Conservation (phyloP, 2,888 invertebrate species). For the Conchocele bisecta region DNA sequence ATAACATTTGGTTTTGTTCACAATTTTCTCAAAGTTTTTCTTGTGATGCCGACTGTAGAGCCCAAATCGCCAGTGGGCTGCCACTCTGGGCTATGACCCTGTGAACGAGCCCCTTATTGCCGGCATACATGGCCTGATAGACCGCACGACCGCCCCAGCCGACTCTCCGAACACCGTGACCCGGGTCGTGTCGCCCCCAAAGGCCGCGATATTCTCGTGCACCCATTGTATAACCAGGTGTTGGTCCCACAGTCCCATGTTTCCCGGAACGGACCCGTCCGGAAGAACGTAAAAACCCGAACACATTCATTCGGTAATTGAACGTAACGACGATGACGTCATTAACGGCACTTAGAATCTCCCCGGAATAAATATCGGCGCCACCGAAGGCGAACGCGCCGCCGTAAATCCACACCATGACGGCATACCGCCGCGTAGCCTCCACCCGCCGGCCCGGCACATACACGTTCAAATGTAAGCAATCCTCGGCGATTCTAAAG, state of each 20-base stretch:
- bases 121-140: slow-evolving; percentile 65
- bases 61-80: slow-evolving; percentile 36
- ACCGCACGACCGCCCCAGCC: slow-evolving; percentile 67
- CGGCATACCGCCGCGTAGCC: too few relatives aligned
- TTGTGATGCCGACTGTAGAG: slow-evolving; percentile 46
- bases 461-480: too few relatives aligned
- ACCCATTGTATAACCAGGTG: slow-evolving; percentile 96
- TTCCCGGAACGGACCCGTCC: slow-evolving; percentile 87
- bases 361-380: slow-evolving; percentile 84
- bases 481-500: too few relatives aligned
- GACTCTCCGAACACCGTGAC: slow-evolving; percentile 75
- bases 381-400: slow-evolving; percentile 97
- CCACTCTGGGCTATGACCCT: slow-evolving; percentile 70
- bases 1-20: slow-evolving; percentile 49
- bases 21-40: slow-evolving; percentile 88
- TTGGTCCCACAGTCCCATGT: slow-evolving; percentile 95
- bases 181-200: slow-evolving; percentile 67
- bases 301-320: slow-evolving; percentile 95
- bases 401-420: slow-evolving; percentile 96
- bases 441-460: too few relatives aligned
- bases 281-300: slow-evolving; percentile 90
- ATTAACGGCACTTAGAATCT: slow-evolving; percentile 91
- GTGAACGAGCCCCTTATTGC: slow-evolving; percentile 56
- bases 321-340: slow-evolving; percentile 97
- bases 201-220: slow-evolving; percentile 89